Evolutionary conservation across 1,140 invertebrate genomes (phyloP).

Genomic region (Cryptotermes secundus): DNA sequence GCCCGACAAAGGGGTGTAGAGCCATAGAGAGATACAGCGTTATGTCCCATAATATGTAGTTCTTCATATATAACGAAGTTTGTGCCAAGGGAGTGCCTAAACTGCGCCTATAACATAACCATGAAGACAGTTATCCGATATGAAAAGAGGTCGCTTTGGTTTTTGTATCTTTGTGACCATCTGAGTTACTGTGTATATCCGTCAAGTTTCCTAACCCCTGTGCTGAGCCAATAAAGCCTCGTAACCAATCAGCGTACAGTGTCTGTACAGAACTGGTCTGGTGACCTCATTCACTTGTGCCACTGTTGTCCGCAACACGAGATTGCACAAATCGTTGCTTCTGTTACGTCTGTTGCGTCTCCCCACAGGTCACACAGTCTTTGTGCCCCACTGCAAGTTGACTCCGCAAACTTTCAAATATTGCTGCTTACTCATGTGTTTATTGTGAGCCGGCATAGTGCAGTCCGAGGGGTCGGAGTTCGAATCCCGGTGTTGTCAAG

Average conservation of each 20-base stretch:
- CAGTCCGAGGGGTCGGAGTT: too few species aligned
- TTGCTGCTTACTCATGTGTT: too few species aligned
- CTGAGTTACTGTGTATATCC: background rate
- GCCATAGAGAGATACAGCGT: too few species aligned
- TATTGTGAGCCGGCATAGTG: too few species aligned
- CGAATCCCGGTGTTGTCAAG: too few species aligned
- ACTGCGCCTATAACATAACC: too few species aligned
- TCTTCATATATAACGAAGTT: too few species aligned
- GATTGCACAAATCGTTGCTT: background rate
- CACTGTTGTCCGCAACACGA: background rate
- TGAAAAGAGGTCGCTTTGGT: background rate
- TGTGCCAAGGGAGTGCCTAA: too few species aligned
- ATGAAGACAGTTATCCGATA: too few species aligned
- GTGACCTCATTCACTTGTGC: constrained; percentile 9
- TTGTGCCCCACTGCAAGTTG: too few species aligned
- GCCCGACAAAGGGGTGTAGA: too few species aligned
- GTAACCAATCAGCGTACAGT: background rate
- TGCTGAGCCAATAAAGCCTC: background rate
- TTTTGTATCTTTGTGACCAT: background rate
- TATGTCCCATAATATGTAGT: too few species aligned
- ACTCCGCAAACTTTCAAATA: background rate
- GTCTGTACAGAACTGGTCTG: constrained; percentile 6
- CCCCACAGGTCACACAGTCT: background rate
- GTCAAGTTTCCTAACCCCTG: constrained; percentile 7
- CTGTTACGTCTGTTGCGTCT: background rate